Percentiles rank a stretch among this genome's conserved stretches.
Conservation (phyloP, 1,140 invertebrate genomes). For the Dermatophagoides farinae region DNA sequence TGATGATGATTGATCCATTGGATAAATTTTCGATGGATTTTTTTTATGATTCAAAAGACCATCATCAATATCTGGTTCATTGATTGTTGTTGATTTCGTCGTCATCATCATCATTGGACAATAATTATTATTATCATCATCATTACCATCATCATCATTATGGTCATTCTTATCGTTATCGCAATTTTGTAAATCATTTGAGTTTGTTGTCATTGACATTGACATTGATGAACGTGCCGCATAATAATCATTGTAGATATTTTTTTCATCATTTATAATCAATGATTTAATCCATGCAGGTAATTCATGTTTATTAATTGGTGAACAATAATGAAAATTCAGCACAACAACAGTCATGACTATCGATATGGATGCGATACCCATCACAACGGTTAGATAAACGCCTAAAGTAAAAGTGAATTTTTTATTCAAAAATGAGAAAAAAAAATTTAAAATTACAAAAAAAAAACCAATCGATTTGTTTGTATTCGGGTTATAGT, state of each 20-base stretch:
- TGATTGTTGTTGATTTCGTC: too few relatives aligned
- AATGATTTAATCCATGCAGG: conserved; percentile 28
- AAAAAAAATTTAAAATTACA: not conserved
- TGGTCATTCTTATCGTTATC: too few relatives aligned
- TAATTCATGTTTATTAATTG: conserved; percentile 26
- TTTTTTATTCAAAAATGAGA: not conserved
- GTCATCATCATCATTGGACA: too few relatives aligned
- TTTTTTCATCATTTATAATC: not conserved
- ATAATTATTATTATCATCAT: too few relatives aligned
- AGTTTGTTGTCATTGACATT: too few relatives aligned
- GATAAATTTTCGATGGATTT: too few relatives aligned
- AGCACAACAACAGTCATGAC: conserved; percentile 32
- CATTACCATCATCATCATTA: too few relatives aligned
- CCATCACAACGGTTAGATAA: conserved; percentile 30
- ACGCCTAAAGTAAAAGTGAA: conserved; percentile 23
- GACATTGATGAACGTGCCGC: not conserved
- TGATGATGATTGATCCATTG: too few relatives aligned
- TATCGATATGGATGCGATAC: conserved; percentile 33
- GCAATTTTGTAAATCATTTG: too few relatives aligned
- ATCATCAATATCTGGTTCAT: too few relatives aligned
- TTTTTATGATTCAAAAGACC: too few relatives aligned
- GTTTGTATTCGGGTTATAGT: not conserved
- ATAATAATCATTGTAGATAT: not conserved
- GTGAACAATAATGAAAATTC: conserved; percentile 35
- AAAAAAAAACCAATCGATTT: not conserved